Conservation (phyloP, 2,888 invertebrate species). For the Metallyticus violacea region DNA sequence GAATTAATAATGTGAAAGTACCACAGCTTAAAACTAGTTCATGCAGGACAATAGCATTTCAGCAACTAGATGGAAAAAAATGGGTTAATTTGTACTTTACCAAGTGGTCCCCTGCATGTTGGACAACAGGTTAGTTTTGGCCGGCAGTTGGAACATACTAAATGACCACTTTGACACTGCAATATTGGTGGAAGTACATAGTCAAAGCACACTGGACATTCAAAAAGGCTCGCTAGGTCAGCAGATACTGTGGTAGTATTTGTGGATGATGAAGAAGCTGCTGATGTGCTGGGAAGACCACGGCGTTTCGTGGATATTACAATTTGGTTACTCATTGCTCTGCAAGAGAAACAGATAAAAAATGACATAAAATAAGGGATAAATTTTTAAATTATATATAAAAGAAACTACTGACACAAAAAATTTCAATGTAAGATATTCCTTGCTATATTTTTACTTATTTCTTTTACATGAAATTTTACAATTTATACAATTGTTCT, state of each 20-base stretch:
- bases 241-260: conserved; percentile 70
- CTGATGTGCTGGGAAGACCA: conserved; percentile 30
- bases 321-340: conserved; percentile 14
- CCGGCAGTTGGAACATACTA: conserved; percentile 96
- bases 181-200: conserved; percentile 98
- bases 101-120: conserved; percentile 94
- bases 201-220: conserved; percentile 98
- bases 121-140: conserved; percentile 97
- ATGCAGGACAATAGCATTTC: too few relatives aligned
- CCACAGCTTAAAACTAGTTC: too few relatives aligned
- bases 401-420: too few relatives aligned
- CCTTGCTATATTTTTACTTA: too few relatives aligned
- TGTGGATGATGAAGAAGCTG: conserved; percentile 52
- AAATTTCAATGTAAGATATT: too few relatives aligned
- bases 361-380: too few relatives aligned
- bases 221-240: conserved; percentile 87
- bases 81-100: too few relatives aligned
- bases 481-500: too few relatives aligned
- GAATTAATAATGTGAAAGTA: too few relatives aligned
- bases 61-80: too few relatives aligned
- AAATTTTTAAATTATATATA: too few relatives aligned
- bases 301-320: conserved; percentile 27
- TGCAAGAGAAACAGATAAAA: background rate
- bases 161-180: conserved; percentile 97
- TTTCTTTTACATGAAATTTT: too few relatives aligned